Percentiles rank a stretch among this genome's conserved stretches.
phyloP scores from a whole-genome alignment of 2,888 invertebrate genomes.

The Caenorhabditis sp. region DNA sequence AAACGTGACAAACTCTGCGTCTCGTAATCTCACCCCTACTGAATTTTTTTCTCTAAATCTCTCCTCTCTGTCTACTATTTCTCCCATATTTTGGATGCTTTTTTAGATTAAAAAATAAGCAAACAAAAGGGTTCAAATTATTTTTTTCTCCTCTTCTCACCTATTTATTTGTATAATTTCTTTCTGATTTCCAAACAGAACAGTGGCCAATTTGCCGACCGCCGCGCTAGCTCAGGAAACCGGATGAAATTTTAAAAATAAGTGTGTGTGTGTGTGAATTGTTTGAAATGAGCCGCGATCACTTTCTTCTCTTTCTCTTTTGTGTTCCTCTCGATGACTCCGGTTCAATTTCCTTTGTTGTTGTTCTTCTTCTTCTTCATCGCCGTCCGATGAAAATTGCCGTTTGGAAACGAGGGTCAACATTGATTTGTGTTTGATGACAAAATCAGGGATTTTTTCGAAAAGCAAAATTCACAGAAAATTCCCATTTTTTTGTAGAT shows the following conservation, averaged over 20 bases:
- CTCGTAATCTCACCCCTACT: too few relatives aligned
- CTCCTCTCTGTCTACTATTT: too few relatives aligned
- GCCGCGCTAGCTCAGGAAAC: neutral
- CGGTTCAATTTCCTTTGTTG: conserved; percentile 1
- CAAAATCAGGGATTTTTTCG: neutral
- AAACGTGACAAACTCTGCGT: too few relatives aligned
- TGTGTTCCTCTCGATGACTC: neutral
- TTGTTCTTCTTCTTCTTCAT: too few relatives aligned
- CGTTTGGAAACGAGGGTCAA: neutral
- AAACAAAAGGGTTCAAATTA: too few relatives aligned
- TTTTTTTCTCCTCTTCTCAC: too few relatives aligned
- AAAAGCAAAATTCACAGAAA: too few relatives aligned
- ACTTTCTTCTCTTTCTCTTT: neutral
- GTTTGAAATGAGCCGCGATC: neutral
- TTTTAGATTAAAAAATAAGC: too few relatives aligned
- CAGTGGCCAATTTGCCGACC: neutral
- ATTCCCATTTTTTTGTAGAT: conserved; percentile 46
- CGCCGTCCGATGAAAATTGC: neutral
- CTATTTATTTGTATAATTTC: neutral
- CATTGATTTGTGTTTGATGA: neutral
- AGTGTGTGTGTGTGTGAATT: neutral
- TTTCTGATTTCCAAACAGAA: neutral
- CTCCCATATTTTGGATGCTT: too few relatives aligned
- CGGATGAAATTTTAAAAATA: neutral
- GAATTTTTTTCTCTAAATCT: too few relatives aligned